phyloP scores from a whole-genome alignment of 2,113 vertebrate genomes.

The Rhinoptilus africanus region DNA sequence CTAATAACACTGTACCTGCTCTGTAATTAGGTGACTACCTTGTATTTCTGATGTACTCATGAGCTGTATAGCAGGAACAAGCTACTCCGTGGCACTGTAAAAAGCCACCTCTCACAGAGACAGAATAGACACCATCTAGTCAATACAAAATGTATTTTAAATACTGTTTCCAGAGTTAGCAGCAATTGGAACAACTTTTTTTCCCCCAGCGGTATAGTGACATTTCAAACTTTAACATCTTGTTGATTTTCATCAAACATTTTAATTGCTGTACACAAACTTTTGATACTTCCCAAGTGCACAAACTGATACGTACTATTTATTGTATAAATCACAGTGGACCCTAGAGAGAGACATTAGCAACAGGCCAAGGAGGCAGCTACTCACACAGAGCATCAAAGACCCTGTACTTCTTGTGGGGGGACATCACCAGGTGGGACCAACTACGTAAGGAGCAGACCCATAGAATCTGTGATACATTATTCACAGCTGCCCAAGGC shows the following conservation, averaged over 20 bases:
- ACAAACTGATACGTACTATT: neutral
- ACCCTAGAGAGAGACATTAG: neutral
- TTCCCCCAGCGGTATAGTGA: neutral
- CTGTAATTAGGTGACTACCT: conserved; percentile 65
- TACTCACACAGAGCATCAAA: neutral
- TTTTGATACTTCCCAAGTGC: neutral
- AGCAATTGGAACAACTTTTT: neutral
- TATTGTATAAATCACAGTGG: neutral
- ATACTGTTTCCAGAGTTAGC: neutral
- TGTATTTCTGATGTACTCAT: neutral
- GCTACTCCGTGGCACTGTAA: neutral
- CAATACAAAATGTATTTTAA: neutral
- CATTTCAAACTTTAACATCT: neutral
- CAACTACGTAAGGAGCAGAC: neutral
- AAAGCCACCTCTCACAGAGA: conserved; percentile 28
- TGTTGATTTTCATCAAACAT: neutral
- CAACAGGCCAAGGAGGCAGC: accelerated
- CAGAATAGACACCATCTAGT: neutral
- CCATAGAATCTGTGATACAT: accelerated
- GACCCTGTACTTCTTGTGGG: neutral
- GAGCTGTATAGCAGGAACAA: conserved; percentile 15
- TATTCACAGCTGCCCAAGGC: neutral
- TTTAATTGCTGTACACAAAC: neutral
- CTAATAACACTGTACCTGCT: conserved; percentile 57
- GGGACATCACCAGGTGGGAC: neutral